These are phyloP conservation scores for Aspidapion aeneum DNA, from an alignment of 2,888 invertebrate genomes.

Conservation along the genomic window DNA sequence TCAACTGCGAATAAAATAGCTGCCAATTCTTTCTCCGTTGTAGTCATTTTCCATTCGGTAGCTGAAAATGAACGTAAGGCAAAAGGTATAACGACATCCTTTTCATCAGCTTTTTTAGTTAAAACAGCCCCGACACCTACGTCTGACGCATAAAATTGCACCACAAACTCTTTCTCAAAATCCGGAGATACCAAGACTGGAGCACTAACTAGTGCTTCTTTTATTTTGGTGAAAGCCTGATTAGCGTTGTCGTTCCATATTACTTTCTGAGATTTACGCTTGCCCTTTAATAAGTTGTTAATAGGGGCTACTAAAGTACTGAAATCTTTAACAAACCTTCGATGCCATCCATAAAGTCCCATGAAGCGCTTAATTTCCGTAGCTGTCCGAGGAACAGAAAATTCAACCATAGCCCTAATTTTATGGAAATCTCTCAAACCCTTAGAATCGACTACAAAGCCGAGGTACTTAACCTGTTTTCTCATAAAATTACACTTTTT, in stretches of 20 bases:
- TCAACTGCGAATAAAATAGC: too few relatives aligned
- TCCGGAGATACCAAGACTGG: slow-evolving; percentile 25
- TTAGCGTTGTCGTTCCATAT: slow-evolving; percentile 7
- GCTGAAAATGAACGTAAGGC: too few relatives aligned
- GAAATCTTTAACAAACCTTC: slow-evolving; percentile 14
- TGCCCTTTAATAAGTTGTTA: slow-evolving; percentile 6
- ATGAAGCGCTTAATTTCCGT: slow-evolving; percentile 18
- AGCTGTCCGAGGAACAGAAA: slow-evolving; percentile 8
- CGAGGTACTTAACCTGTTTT: neutral
- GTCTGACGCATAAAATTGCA: slow-evolving; percentile 2
- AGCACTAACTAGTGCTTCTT: slow-evolving; percentile 9
- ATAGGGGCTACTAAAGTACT: slow-evolving; percentile 4
- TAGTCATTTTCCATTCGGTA: too few relatives aligned
- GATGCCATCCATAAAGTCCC: slow-evolving; percentile 17
- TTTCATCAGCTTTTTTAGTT: too few relatives aligned
- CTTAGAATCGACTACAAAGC: slow-evolving; percentile 10
- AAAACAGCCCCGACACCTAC: neutral
- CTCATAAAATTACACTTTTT: neutral
- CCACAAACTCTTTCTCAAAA: slow-evolving; percentile 12
- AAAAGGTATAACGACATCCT: too few relatives aligned
- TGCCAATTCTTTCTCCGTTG: too few relatives aligned
- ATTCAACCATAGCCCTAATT: slow-evolving; percentile 10
- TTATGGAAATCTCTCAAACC: slow-evolving; percentile 10
- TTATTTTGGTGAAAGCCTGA: slow-evolving; percentile 12
- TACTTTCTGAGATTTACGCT: slow-evolving; percentile 14